Base-by-base conservation (phyloP, 2,888 invertebrate genomes). In the Hartigia nigra region DNA sequence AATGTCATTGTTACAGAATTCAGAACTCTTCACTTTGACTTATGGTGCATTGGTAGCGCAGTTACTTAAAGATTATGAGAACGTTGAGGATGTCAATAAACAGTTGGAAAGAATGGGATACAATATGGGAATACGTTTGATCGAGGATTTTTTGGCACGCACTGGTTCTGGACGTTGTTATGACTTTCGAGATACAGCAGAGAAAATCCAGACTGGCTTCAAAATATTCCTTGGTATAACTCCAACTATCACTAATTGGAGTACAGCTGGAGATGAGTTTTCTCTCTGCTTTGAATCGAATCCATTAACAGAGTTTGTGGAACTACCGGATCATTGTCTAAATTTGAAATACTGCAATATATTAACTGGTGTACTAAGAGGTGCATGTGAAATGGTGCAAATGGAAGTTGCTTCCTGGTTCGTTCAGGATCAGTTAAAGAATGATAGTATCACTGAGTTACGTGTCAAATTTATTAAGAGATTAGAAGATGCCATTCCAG, bases 371-470 rank as follows among this genome's bases (percentile, higher is more conserved):
- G 95, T 96, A 39, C 95, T 97, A 78, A 94, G 98, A 81, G 99
- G 99, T 31, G 98, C 99, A 12, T 93, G 99, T 87, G 99, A 99
- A 94, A 99, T 99, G 98, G 98, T 99, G 70, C 99, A 99, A 91
- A 94, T 99, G 91, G 99, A 99, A 92, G 97, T 99, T 11, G 96
- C 97, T 88, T 96, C 97, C 86, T 97, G 97, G 96, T 98, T 99
- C 93, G 96, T 97, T 1, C 95, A 98, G 94, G 99, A 99, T 92
- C 98, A 98, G 88, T 92, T 99, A 76, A 98, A 98, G 92, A 99
- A 98, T 75, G 99, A 99, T 91, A 95, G 95, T 83, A 95, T 96
- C 55, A 99, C 99, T 32, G 99, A 99, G 93, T 93, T 99, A 32
- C 94, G 98, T 88, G 96, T 99, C 4, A 98, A 98, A 91, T 99